phyloP scores from a whole-genome alignment of 2,113 vertebrate genomes.

The Campylomormyrus numenius region DNA sequence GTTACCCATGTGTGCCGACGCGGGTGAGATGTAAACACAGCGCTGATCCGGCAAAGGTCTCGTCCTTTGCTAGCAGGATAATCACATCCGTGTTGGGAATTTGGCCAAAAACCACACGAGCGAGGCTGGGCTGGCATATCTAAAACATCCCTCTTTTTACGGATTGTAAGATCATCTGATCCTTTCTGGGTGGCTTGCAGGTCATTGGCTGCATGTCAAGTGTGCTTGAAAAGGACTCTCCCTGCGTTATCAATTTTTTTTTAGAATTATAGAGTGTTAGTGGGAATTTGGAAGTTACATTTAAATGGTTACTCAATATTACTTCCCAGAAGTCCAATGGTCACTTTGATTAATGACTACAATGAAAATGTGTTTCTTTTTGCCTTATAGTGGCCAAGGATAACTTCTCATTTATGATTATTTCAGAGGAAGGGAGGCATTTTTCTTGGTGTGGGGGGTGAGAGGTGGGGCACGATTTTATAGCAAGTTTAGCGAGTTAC shows the following conservation, averaged over 20 bases:
- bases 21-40: background rate
- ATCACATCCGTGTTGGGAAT: constrained; percentile 30
- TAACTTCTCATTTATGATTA: background rate
- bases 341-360: background rate
- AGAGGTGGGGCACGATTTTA: background rate
- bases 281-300: background rate
- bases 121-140: background rate
- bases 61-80: constrained; percentile 35
- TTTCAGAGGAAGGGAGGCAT: background rate
- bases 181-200: background rate
- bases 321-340: background rate
- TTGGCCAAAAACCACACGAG: constrained; percentile 13
- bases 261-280: constrained; percentile 1
- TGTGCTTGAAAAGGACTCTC: background rate
- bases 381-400: background rate
- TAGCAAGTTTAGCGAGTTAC: background rate
- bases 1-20: background rate
- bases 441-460: background rate
- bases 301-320: constrained; percentile 7
- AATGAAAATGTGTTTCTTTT: background rate
- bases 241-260: background rate
- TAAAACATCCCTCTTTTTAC: background rate
- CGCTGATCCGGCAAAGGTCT: constrained; percentile 10
- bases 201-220: background rate
- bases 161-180: background rate